These are phyloP conservation scores for Pantherophis alleghaniensis DNA, from an alignment of 2,797 vertebrate genomes.

Conservation along the genomic window DNA sequence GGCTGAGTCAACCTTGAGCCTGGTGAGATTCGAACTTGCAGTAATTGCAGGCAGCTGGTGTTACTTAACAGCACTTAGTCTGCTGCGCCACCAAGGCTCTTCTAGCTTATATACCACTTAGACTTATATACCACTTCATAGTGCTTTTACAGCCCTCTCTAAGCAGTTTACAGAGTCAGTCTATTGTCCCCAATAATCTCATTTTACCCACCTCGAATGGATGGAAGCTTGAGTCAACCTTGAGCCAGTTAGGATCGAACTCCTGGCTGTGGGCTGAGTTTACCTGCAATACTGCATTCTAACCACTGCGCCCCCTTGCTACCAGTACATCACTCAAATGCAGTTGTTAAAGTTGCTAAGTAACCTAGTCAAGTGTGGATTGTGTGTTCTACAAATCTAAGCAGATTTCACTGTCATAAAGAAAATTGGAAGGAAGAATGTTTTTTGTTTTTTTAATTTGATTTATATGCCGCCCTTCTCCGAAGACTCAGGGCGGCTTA, in stretches of 20 bases:
- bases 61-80: too few species aligned
- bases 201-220: background rate
- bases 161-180: background rate
- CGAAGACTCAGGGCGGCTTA: too few species aligned
- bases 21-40: too few species aligned
- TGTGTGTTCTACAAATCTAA: background rate
- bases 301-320: rapidly evolving
- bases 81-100: too few species aligned
- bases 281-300: background rate
- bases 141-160: background rate
- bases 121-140: background rate
- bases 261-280: background rate
- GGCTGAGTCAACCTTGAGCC: too few species aligned
- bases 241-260: background rate
- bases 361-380: background rate
- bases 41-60: too few species aligned
- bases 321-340: background rate
- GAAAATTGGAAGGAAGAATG: background rate
- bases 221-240: background rate
- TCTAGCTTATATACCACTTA: background rate
- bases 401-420: background rate
- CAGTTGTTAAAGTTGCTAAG: background rate
- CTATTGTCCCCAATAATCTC: background rate
- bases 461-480: too few species aligned
- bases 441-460: too few species aligned